Evolutionary conservation across 2,797 vertebrate species (phyloP).

Genomic region (Brotula barbata): DNA sequence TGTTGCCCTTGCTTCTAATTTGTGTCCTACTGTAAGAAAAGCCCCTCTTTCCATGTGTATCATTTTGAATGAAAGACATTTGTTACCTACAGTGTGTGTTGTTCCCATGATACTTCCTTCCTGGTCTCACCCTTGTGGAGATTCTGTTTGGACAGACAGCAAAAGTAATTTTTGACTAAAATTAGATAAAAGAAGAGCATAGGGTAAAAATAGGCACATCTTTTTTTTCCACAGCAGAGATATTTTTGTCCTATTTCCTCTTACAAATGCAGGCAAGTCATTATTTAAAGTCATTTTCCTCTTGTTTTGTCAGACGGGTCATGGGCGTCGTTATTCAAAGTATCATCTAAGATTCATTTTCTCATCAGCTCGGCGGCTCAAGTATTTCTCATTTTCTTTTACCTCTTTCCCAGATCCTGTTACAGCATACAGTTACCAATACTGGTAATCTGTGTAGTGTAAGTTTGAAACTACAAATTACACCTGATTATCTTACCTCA

Average conservation of each 20-base stretch:
- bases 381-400: conserved; percentile 20
- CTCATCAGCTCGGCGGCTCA: conserved; percentile 26
- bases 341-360: conserved; percentile 52
- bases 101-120: conserved; percentile 20
- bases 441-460: background rate
- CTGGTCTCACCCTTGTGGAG: conserved; percentile 21
- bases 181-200: conserved; percentile 63
- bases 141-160: conserved; percentile 33
- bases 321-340: conserved; percentile 46
- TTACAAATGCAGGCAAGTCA: conserved; percentile 60
- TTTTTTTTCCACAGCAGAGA: conserved; percentile 34
- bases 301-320: conserved; percentile 63
- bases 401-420: conserved; percentile 2
- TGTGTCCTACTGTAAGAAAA: too few species aligned
- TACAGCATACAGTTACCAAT: background rate
- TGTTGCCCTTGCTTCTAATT: too few species aligned
- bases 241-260: conserved; percentile 69
- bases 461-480: conserved; percentile 11
- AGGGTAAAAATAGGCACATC: conserved; percentile 62
- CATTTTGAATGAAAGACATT: conserved; percentile 10
- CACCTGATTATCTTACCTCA: background rate
- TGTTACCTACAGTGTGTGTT: conserved; percentile 5
- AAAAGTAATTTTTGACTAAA: conserved; percentile 65
- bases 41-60: conserved; percentile 18
- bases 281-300: conserved; percentile 64